These are phyloP conservation scores for Megalops atlanticus DNA, from an alignment of 2,113 vertebrate genomes.

Conservation along the genomic window DNA sequence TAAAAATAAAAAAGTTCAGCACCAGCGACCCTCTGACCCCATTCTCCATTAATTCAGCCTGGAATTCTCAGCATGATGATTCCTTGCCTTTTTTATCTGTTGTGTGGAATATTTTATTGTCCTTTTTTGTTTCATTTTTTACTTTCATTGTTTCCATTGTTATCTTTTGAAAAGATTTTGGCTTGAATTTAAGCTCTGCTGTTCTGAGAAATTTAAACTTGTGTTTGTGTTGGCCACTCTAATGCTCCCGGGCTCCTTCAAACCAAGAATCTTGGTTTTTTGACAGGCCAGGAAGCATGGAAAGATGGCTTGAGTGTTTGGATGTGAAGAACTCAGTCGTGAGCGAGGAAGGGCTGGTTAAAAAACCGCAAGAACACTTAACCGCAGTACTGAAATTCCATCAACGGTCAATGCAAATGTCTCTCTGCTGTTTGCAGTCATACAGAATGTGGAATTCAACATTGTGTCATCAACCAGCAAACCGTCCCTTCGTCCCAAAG, in stretches of 20 bases:
- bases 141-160: background rate
- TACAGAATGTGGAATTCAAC: background rate
- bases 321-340: background rate
- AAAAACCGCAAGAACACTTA: background rate
- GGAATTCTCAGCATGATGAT: background rate
- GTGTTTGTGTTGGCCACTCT: too few species aligned
- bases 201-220: too few species aligned
- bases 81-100: background rate
- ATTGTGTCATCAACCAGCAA: background rate
- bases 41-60: conserved; percentile 4
- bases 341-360: background rate
- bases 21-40: background rate
- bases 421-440: background rate
- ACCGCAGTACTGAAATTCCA: background rate
- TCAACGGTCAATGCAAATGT: background rate
- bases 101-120: background rate
- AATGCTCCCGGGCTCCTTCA: too few species aligned
- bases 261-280: too few species aligned
- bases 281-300: background rate
- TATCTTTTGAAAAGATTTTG: too few species aligned
- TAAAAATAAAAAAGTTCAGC: conserved; percentile 6
- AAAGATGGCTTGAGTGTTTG: background rate
- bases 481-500: background rate
- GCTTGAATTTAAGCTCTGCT: too few species aligned
- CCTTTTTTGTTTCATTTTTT: background rate